phyloP scores from a whole-genome alignment of 2,888 invertebrate species.

The Parnassius mnemosyne region DNA sequence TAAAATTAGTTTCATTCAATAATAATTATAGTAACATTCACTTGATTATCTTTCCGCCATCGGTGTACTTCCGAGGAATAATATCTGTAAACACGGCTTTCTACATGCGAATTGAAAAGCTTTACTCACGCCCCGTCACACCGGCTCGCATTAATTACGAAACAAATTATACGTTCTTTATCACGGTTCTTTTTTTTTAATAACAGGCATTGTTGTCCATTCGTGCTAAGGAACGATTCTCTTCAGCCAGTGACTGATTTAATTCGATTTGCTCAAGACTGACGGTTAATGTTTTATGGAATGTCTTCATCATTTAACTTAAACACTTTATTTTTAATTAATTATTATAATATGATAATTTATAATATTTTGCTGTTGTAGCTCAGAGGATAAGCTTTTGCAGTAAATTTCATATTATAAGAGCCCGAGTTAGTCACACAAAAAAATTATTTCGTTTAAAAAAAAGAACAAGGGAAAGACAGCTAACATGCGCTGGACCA shows the following conservation, averaged over 20 bases:
- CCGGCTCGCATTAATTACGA: slow-evolving; percentile 66
- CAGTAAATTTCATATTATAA: too few species aligned
- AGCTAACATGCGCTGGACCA: too few species aligned
- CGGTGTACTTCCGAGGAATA: slow-evolving; percentile 57
- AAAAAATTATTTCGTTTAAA: too few species aligned
- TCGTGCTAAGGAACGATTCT: slow-evolving; percentile 76
- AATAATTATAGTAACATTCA: slow-evolving; percentile 55
- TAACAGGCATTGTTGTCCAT: slow-evolving; percentile 75
- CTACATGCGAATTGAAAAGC: slow-evolving; percentile 70
- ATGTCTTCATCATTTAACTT: slow-evolving; percentile 58
- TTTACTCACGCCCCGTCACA: slow-evolving; percentile 73
- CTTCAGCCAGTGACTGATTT: slow-evolving; percentile 73
- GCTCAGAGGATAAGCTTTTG: too few species aligned
- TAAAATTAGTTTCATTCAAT: slow-evolving; percentile 71
- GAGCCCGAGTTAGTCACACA: too few species aligned
- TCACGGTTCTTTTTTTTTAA: slow-evolving; percentile 71
- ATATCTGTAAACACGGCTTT: slow-evolving; percentile 57
- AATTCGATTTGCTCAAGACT: slow-evolving; percentile 69
- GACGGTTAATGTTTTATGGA: slow-evolving; percentile 51
- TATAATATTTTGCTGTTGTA: too few species aligned
- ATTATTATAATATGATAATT: background rate
- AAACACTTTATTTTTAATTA: slow-evolving; percentile 29
- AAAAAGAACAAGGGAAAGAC: too few species aligned
- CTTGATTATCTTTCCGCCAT: slow-evolving; percentile 58
- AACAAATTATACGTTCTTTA: slow-evolving; percentile 75